Percentiles rank a stretch among this genome's conserved stretches.
phyloP scores from a whole-genome alignment of 2,797 vertebrate genomes.

The Leptoclinus maculatus region DNA sequence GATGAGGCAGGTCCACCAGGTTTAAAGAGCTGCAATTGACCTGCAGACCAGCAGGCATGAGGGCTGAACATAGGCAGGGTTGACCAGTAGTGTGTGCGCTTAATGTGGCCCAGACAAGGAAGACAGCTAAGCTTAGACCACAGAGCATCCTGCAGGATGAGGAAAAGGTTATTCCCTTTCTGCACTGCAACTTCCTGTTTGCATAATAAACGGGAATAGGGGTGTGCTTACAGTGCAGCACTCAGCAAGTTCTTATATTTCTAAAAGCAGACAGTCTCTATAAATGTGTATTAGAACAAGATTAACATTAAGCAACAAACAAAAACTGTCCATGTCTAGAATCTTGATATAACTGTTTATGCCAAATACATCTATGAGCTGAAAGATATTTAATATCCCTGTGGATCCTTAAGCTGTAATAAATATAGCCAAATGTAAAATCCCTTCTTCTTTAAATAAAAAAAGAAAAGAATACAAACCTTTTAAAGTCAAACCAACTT shows the following conservation, averaged over 20 bases:
- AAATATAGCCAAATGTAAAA: background rate
- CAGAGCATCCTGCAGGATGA: conserved; percentile 79
- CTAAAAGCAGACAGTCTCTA: background rate
- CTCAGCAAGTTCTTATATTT: background rate
- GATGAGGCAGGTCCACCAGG: conserved; percentile 66
- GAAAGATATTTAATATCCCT: background rate
- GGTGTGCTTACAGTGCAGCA: background rate
- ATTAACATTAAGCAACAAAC: background rate
- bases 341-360: background rate
- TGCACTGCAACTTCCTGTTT: background rate
- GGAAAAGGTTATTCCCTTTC: conserved; percentile 6
- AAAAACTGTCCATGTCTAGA: background rate
- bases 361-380: background rate
- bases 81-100: conserved; percentile 15
- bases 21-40: conserved; percentile 81
- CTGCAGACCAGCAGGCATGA: conserved; percentile 49
- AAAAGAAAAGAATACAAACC: conserved; percentile 54
- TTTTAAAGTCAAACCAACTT: conserved; percentile 53
- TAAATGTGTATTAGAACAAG: background rate
- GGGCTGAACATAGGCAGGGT: conserved; percentile 70
- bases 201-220: background rate
- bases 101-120: conserved; percentile 70
- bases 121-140: conserved; percentile 59
- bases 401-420: background rate
- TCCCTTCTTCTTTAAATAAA: background rate